Evolutionary conservation across 2,113 vertebrate species (phyloP).

Genomic region (Calidris pugnax): DNA sequence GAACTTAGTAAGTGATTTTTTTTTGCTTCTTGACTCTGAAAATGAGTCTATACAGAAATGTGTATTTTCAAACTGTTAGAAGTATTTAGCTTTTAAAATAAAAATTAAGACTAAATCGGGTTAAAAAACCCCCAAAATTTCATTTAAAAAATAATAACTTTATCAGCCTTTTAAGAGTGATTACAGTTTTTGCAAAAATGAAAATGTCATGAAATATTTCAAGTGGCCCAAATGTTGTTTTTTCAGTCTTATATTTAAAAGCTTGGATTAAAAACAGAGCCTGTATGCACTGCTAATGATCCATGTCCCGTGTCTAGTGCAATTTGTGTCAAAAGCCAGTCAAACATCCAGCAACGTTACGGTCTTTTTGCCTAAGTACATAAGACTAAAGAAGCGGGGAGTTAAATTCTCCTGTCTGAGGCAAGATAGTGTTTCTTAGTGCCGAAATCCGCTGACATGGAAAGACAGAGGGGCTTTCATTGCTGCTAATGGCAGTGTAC

Average conservation of each 20-base stretch:
- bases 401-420: conserved; percentile 49
- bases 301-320: not conserved
- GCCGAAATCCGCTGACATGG: conserved; percentile 32
- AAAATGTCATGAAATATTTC: not conserved
- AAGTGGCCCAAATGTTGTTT: not conserved
- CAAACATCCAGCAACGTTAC: not conserved
- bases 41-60: fast-evolving
- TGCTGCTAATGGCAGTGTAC: conserved; percentile 70
- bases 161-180: not conserved
- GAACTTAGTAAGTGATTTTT: not conserved
- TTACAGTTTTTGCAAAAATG: not conserved
- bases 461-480: conserved; percentile 54
- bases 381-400: not conserved
- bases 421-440: not conserved
- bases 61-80: not conserved
- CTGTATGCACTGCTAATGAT: not conserved
- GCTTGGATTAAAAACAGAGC: not conserved
- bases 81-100: not conserved
- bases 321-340: conserved; percentile 25
- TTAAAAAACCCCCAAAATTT: fast-evolving
- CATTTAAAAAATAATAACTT: not conserved
- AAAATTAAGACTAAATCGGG: not conserved
- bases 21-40: not conserved
- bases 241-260: not conserved
- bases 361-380: not conserved